phyloP scores from a whole-genome alignment of 2,888 invertebrate genomes.

The Rhingia rostrata region DNA sequence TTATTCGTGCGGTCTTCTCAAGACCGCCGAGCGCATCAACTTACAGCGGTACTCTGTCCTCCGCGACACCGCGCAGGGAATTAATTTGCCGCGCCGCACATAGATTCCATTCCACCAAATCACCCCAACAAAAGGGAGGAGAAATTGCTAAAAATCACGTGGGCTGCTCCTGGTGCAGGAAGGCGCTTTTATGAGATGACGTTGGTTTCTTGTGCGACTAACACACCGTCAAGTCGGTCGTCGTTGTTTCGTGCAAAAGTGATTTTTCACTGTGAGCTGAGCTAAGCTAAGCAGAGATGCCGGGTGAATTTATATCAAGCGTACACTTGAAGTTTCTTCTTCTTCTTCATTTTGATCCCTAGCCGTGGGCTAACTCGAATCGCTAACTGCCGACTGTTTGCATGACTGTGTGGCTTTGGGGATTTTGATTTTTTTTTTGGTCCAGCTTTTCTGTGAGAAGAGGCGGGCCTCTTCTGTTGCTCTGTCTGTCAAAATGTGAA shows the following conservation, averaged over 20 bases:
- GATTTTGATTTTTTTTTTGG: conserved; percentile 18
- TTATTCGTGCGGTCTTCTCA: conserved; percentile 60
- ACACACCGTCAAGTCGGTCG: no score
- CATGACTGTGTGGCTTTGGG: not conserved
- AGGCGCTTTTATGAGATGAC: conserved; percentile 10
- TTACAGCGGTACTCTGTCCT: conserved; percentile 22
- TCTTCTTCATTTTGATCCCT: not conserved
- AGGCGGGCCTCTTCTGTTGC: conserved; percentile 54
- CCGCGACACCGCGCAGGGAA: conserved; percentile 27
- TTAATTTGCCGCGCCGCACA: conserved; percentile 56
- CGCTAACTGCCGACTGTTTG: not conserved
- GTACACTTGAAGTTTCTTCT: conserved; percentile 31
- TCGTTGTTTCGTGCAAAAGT: conserved; percentile 16
- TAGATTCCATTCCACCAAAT: not conserved
- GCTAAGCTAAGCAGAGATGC: not conserved
- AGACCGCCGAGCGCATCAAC: conserved; percentile 35
- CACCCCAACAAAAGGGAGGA: conserved; percentile 25
- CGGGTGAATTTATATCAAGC: conserved; percentile 50
- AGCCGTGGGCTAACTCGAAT: conserved; percentile 14
- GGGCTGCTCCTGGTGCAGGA: conserved; percentile 27
- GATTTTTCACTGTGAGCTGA: conserved; percentile 42
- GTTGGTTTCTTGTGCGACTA: not conserved
- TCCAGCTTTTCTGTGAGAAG: conserved; percentile 21
- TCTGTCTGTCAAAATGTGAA: conserved; percentile 66
- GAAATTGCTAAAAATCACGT: conserved; percentile 63